A percentile compares a stretch with the other conserved stretches of the same genome.
These are phyloP conservation scores for Terebella lapidaria DNA, from an alignment of 2,888 invertebrate genomes.

Conservation along the genomic window DNA sequence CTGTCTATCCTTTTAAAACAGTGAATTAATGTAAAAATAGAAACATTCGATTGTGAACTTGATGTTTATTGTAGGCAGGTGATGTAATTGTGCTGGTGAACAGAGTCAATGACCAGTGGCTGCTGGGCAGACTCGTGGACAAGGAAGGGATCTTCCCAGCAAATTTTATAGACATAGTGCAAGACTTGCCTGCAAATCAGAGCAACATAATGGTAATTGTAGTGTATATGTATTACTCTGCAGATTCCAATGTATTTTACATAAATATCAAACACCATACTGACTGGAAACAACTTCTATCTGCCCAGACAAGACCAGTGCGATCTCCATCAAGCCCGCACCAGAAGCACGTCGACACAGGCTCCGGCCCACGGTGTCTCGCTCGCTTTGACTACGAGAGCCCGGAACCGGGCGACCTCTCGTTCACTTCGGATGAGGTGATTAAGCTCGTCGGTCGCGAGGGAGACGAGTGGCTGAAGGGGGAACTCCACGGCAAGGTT, in stretches of 20 bases:
- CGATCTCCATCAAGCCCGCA: too few species aligned
- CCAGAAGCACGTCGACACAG: background rate
- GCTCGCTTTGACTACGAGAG: slow-evolving; percentile 43
- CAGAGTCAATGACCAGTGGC: slow-evolving; percentile 74
- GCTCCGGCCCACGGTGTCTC: background rate
- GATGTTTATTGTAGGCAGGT: slow-evolving; percentile 62
- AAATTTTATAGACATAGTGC: slow-evolving; percentile 72
- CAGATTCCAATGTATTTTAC: too few species aligned
- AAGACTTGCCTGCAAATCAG: slow-evolving; percentile 60
- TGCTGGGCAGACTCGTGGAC: slow-evolving; percentile 67
- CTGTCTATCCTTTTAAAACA: too few species aligned
- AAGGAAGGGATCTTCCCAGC: slow-evolving; percentile 72
- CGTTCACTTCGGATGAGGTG: slow-evolving; percentile 40
- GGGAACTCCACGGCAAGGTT: slow-evolving; percentile 30
- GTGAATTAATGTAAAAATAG: too few species aligned
- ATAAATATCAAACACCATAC: too few species aligned
- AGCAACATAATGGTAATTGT: too few species aligned
- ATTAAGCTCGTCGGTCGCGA: slow-evolving; percentile 32
- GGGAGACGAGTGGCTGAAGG: slow-evolving; percentile 43
- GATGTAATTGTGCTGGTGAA: slow-evolving; percentile 69
- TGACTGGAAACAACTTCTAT: too few species aligned
- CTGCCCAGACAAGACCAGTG: too few species aligned
- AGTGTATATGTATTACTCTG: too few species aligned
- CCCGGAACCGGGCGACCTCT: slow-evolving; percentile 35
- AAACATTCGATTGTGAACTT: too few species aligned